Conservation (phyloP, 1,140 invertebrate genomes). For the Drosophila prosaltans region DNA sequence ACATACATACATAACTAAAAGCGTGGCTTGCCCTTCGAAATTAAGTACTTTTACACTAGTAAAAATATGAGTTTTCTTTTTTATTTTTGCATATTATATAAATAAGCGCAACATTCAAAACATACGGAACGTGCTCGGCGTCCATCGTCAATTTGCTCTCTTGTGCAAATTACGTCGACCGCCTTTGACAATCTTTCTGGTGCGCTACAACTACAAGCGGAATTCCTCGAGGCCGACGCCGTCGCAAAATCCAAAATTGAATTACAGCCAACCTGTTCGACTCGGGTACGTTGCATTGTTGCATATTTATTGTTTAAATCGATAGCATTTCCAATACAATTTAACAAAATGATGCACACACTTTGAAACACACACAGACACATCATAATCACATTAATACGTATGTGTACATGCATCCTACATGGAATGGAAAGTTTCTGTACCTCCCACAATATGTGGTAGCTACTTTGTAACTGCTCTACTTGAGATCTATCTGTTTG, state of each 20-base stretch:
- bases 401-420: not conserved
- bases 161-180: constrained; percentile 49
- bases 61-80: constrained; percentile 10
- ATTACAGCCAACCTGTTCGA: constrained; percentile 26
- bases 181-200: constrained; percentile 23
- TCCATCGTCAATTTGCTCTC: constrained; percentile 49
- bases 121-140: constrained; percentile 46
- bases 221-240: constrained; percentile 16
- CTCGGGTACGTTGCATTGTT: constrained; percentile 38
- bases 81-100: constrained; percentile 40
- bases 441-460: not conserved
- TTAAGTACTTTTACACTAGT: not conserved
- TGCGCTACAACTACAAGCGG: constrained; percentile 16
- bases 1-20: not conserved
- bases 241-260: constrained; percentile 18
- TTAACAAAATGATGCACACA: not conserved
- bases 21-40: not conserved
- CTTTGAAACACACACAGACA: not conserved
- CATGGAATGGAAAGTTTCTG: not conserved
- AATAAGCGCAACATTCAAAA: constrained; percentile 52
- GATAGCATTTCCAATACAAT: not conserved
- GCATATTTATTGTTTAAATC: constrained; percentile 14
- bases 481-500: too few relatives aligned
- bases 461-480: too few relatives aligned
- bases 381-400: constrained; percentile 3